Base-by-base conservation (phyloP, 1,140 invertebrate species). In the Pseudomyrmex gracilis region DNA sequence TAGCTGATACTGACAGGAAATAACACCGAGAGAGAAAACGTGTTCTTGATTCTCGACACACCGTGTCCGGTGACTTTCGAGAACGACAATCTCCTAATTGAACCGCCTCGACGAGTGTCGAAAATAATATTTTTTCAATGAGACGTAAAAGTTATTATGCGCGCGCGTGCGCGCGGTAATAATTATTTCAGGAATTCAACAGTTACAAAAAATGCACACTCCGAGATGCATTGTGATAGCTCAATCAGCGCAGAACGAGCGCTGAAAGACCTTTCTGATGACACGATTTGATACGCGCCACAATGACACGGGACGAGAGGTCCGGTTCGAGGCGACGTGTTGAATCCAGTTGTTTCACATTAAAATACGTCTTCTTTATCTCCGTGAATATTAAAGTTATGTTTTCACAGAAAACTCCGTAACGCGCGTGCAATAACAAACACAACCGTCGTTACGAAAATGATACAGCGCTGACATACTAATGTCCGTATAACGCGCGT, bases 31-130 rank as follows among this genome's bases (percentile, higher is more conserved):
- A 68, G 77, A 74, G 74, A 85, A 85, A 73, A 63, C 43, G 57
- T 58, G 22, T 24, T 70, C 64, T 60, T n/a, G 57, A 71, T 49
- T 61, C 57, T 80, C 45, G 63, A 55, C 49, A 15, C 8, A n/a
- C n/a, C n/a, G n/a, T 22, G 43, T 85, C 60, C 73, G 61, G 70
- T 86, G 76, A 87, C 83, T 85, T 68, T 71, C 1, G 20, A 60
- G 5, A 13, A 45, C 17, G 13, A 57, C 53, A 17, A 66, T 70
- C n/a, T 70, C 15, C 15, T 15, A 24, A 47, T 12, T 9, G 47
- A 3, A 17, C 13, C 20, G 43, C 2, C n/a, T 51, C 47, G 17
- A 1, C 47, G 43, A 7, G n/a, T 53, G 74, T 70, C 15, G 34
- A n/a, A 1, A 71, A 70, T 49, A 12, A 49, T 10, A 15, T 2